Evolutionary conservation across 2,888 invertebrate species (phyloP).

Genomic region (Achlya flavicornis): DNA sequence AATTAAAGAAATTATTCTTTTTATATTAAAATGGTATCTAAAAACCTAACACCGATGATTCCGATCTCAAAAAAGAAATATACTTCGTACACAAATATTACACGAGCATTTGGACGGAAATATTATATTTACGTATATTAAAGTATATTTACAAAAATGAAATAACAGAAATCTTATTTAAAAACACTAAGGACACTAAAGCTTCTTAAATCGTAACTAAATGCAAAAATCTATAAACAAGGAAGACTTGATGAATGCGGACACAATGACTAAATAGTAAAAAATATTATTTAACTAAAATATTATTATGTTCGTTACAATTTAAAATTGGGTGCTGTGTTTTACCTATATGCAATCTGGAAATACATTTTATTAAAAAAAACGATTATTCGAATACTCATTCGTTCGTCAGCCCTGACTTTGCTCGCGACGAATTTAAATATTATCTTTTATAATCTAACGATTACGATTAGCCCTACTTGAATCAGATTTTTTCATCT

Average conservation of each 20-base stretch:
- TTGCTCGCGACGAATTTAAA: not conserved
- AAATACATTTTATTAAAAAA: not conserved
- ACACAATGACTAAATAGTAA: slow-evolving; percentile 57
- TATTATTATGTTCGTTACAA: slow-evolving; percentile 44
- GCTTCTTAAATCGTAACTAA: slow-evolving; percentile 71
- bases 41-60: not conserved
- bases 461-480: too few species aligned
- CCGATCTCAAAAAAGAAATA: not conserved
- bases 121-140: slow-evolving; percentile 37
- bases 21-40: not conserved
- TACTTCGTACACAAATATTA: slow-evolving; percentile 31
- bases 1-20: not conserved
- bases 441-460: too few species aligned
- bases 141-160: slow-evolving; percentile 55
- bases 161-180: slow-evolving; percentile 39
- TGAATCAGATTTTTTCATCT: too few species aligned
- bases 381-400: not conserved
- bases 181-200: slow-evolving; percentile 45
- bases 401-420: not conserved
- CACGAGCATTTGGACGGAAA: slow-evolving; percentile 73
- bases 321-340: not conserved
- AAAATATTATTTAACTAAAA: slow-evolving; percentile 42
- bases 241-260: slow-evolving; percentile 70
- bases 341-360: not conserved
- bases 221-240: slow-evolving; percentile 74